These are phyloP conservation scores for Sebastes taczanowskii DNA, from an alignment of 2,797 vertebrate genomes.

Conservation along the genomic window DNA sequence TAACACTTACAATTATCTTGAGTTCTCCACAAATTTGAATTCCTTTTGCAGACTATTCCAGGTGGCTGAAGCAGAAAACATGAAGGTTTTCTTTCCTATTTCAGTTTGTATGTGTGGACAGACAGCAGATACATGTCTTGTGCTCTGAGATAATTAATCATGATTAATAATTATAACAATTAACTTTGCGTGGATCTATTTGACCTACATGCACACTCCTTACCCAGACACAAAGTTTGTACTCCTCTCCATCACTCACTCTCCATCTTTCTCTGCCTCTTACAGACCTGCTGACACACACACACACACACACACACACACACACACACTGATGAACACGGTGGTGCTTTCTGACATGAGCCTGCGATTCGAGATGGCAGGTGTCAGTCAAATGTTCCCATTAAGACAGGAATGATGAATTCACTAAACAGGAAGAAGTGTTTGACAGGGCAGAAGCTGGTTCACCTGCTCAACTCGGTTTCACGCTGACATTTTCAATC, in stretches of 20 bases:
- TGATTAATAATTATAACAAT: not conserved
- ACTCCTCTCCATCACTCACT: not conserved
- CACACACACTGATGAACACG: not conserved
- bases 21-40: not conserved
- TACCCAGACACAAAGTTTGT: not conserved
- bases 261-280: not conserved
- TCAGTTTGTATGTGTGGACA: not conserved
- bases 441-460: slow-evolving; percentile 18
- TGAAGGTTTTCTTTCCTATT: not conserved
- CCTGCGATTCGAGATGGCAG: slow-evolving; percentile 39
- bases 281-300: not conserved
- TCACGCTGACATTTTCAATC: slow-evolving; percentile 29
- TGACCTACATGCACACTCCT: not conserved
- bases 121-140: not conserved
- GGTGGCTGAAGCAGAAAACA: not conserved
- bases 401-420: slow-evolving; percentile 47
- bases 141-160: not conserved
- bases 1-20: not conserved
- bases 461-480: not conserved
- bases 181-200: not conserved
- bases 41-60: not conserved
- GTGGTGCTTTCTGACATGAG: slow-evolving; percentile 20
- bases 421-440: slow-evolving; percentile 2
- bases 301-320: not conserved
- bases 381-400: slow-evolving; percentile 64